These are phyloP conservation scores for Deroplatys truncata DNA, from an alignment of 2,888 invertebrate species.

Conservation along the genomic window DNA sequence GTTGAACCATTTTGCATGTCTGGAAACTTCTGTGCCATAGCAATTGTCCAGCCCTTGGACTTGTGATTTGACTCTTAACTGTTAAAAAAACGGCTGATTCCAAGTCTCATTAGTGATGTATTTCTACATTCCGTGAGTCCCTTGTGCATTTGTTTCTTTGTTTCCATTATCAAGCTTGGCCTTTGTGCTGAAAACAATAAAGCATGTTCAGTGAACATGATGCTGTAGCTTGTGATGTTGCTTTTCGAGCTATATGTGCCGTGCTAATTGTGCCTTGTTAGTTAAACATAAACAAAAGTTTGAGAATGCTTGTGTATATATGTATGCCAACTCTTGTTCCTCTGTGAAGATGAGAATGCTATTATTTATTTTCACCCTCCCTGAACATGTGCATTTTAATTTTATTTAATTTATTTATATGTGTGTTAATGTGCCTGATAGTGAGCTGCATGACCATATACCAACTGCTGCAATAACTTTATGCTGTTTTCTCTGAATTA, in stretches of 20 bases:
- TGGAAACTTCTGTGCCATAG: conserved; percentile 7
- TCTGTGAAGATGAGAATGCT: not conserved
- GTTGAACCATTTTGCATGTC: conserved; percentile 16
- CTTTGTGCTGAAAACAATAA: not conserved
- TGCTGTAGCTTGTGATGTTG: not conserved
- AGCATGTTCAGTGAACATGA: not conserved
- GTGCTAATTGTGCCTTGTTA: not conserved
- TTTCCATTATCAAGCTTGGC: not conserved
- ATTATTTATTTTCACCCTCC: not conserved
- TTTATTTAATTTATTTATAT: not conserved
- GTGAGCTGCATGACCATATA: not conserved
- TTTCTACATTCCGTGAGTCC: not conserved
- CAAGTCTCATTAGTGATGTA: conserved; percentile 3
- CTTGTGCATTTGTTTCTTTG: not conserved
- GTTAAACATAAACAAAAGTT: not conserved
- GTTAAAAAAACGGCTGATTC: not conserved
- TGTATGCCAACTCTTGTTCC: conserved; percentile 6
- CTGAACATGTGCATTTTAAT: not conserved
- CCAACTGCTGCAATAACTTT: not conserved
- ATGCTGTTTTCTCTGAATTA: not conserved
- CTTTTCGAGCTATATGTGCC: not conserved
- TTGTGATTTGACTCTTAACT: not conserved
- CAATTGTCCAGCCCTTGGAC: not conserved
- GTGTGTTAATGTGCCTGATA: not conserved
- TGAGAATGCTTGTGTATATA: conserved; percentile 10